phyloP scores from a whole-genome alignment of 2,797 vertebrate species.

The Tenualosa ilisha region DNA sequence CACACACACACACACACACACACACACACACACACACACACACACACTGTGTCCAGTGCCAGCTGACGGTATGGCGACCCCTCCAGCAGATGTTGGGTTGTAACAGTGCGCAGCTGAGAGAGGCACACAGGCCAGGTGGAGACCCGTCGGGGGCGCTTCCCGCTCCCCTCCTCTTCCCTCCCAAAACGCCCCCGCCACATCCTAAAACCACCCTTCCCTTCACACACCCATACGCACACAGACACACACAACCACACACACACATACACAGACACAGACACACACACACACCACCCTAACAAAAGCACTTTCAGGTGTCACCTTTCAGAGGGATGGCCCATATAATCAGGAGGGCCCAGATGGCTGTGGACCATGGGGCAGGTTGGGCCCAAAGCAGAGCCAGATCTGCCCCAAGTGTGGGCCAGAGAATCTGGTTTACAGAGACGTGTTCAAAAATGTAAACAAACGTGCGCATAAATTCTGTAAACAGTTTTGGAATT shows the following conservation, averaged over 20 bases:
- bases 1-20: constrained; percentile 65
- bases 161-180: background rate
- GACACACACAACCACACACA: background rate
- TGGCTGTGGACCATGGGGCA: background rate
- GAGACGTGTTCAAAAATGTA: too few species aligned
- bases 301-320: constrained; percentile 15
- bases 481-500: too few species aligned
- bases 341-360: background rate
- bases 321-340: constrained; percentile 14
- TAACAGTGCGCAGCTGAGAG: constrained; percentile 81
- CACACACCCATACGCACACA: background rate
- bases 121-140: constrained; percentile 79
- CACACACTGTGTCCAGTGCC: constrained; percentile 71
- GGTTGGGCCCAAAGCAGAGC: background rate
- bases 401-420: background rate
- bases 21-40: constrained; percentile 53
- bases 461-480: too few species aligned
- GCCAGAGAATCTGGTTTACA: too few species aligned
- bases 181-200: background rate
- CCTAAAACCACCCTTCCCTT: background rate
- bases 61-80: constrained; percentile 76
- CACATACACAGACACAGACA: background rate
- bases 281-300: background rate
- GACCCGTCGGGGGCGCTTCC: constrained; percentile 68
- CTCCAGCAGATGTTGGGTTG: constrained; percentile 80